Evolutionary conservation across 2,113 vertebrate genomes (phyloP).

Genomic region (Hydrochoerus hydrochaeris): DNA sequence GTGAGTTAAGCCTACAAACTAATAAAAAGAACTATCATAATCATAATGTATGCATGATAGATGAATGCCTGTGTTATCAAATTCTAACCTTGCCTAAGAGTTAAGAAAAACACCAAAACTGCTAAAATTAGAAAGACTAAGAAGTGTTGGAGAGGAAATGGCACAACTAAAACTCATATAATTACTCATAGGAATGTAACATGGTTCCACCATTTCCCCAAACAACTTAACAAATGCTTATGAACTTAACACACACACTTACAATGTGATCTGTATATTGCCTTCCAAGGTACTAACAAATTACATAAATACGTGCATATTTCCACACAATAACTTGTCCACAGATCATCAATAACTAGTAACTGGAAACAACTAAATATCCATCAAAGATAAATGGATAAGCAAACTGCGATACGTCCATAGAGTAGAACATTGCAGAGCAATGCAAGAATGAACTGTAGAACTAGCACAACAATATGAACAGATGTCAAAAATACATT

Average conservation of each 20-base stretch:
- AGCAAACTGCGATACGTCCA: not conserved
- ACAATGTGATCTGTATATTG: not conserved
- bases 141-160: not conserved
- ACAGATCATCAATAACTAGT: not conserved
- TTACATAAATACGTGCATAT: not conserved
- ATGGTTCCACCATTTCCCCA: not conserved
- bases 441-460: not conserved
- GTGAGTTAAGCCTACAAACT: not conserved
- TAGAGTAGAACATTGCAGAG: not conserved
- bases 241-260: not conserved
- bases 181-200: not conserved
- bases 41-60: not conserved
- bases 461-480: not conserved
- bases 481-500: not conserved
- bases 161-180: not conserved
- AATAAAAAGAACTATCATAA: not conserved
- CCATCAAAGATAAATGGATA: not conserved
- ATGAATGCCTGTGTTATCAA: not conserved
- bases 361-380: not conserved
- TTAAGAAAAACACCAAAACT: not conserved
- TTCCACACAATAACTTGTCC: not conserved
- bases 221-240: not conserved
- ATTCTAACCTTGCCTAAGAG: not conserved
- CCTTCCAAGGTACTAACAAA: not conserved
- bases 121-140: not conserved